Percentiles rank a stretch among this genome's conserved stretches.
Evolutionary conservation across 2,113 vertebrate genomes (phyloP).

Genomic region (Elgaria multicarinata): DNA sequence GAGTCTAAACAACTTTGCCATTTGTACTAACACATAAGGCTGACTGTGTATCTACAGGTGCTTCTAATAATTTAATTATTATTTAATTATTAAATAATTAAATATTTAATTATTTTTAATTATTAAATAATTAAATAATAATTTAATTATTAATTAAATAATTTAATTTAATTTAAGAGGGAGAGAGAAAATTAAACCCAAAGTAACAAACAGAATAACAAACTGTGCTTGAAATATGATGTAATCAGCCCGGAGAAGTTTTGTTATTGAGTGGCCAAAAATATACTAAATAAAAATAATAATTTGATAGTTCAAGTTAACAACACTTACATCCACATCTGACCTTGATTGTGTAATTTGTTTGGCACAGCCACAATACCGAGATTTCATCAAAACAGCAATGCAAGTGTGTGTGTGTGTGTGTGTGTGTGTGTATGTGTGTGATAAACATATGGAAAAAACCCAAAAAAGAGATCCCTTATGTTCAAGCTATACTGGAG

Average conservation of each 20-base stretch:
- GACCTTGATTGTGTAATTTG: background rate
- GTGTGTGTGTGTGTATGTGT: no score
- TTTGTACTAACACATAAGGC: background rate
- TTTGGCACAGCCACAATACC: background rate
- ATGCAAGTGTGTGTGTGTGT: no score
- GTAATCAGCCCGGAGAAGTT: no score
- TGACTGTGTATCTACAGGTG: constrained; percentile 12
- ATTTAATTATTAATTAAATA: no score
- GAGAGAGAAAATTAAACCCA: background rate
- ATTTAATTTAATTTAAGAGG: no score
- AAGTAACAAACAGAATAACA: background rate
- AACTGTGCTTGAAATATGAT: background rate
- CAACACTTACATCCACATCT: background rate
- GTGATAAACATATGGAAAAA: no score
- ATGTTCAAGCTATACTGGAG: background rate
- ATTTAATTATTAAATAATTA: no score
- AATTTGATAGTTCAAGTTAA: background rate
- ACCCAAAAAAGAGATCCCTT: background rate
- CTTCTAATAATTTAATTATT: constrained; percentile 40
- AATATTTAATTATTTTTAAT: no score
- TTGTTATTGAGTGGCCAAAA: no score
- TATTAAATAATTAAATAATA: no score
- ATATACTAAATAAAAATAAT: no score
- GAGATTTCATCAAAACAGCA: background rate
- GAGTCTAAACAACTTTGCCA: constrained; percentile 16